phyloP scores from a whole-genome alignment of 2,797 vertebrate genomes.

The Sparidentex hasta region DNA sequence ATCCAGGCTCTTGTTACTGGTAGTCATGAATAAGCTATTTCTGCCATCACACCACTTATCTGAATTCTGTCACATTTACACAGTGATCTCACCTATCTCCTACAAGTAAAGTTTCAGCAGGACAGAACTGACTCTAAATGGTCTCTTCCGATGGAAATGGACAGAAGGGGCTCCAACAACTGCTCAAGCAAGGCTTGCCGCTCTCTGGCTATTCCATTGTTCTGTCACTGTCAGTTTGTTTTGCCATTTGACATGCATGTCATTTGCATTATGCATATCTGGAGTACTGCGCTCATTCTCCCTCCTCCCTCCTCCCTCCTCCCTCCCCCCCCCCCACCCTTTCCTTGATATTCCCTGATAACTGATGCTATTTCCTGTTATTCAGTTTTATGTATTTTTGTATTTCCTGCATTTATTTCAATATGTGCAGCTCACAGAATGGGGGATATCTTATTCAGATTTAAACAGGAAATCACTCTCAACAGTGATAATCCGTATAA shows the following conservation, averaged over 20 bases:
- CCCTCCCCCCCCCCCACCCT: conserved; percentile 1
- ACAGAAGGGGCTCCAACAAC: conserved; percentile 47
- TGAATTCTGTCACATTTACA: conserved; percentile 59
- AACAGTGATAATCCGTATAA: background rate
- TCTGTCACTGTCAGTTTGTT: conserved; percentile 85
- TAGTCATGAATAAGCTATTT: conserved; percentile 55
- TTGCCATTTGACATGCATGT: conserved; percentile 84
- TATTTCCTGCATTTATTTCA: conserved; percentile 58
- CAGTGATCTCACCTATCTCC: conserved; percentile 51
- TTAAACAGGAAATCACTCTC: conserved; percentile 30
- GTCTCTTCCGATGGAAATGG: conserved; percentile 57
- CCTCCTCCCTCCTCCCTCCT: conserved; percentile 21
- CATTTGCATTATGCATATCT: conserved; percentile 86
- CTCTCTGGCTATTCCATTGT: conserved; percentile 80
- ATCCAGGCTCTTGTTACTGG: conserved; percentile 26
- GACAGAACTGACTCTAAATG: conserved; percentile 48
- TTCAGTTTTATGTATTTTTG: conserved; percentile 46
- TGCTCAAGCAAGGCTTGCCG: conserved; percentile 60
- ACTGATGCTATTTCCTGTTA: conserved; percentile 63
- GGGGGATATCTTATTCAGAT: conserved; percentile 16
- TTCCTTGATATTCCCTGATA: conserved; percentile 55
- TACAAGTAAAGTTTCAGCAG: conserved; percentile 59
- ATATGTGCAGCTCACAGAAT: conserved; percentile 9
- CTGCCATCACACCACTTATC: conserved; percentile 48
- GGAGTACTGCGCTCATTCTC: conserved; percentile 45